Evolutionary conservation across 2,797 vertebrate species (phyloP).

Genomic region (Hypotaenidia okinawae): DNA sequence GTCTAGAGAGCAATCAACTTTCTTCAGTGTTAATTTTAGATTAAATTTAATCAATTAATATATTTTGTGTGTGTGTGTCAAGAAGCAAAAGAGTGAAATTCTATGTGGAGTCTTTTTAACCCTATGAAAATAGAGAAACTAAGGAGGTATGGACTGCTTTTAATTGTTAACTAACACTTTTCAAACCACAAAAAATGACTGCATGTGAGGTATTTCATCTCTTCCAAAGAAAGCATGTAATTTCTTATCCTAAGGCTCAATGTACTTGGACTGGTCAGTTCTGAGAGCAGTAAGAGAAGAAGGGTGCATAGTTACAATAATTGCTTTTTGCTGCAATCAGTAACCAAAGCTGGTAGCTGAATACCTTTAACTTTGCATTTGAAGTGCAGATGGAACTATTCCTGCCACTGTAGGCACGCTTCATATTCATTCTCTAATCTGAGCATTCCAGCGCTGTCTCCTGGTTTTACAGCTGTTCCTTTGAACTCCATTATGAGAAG

Average conservation of each 20-base stretch:
- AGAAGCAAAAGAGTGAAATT: not conserved
- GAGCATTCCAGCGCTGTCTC: not conserved
- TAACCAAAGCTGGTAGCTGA: not conserved
- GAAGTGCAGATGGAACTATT: not conserved
- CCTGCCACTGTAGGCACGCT: not conserved
- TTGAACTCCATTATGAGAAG: not conserved
- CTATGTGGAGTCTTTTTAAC: not conserved
- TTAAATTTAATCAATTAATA: slow-evolving; percentile 42
- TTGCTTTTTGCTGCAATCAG: not conserved
- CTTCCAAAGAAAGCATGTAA: not conserved
- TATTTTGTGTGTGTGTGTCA: not conserved
- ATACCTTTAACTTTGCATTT: not conserved
- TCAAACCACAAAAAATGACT: not conserved
- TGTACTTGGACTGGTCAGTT: not conserved
- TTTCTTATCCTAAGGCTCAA: not conserved
- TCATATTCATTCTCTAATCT: not conserved
- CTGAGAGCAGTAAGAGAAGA: not conserved
- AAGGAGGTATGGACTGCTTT: not conserved
- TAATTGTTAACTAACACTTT: not conserved
- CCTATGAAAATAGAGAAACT: not conserved
- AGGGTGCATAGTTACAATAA: not conserved
- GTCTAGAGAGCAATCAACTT: slow-evolving; percentile 3
- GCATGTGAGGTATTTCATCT: not conserved
- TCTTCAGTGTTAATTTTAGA: slow-evolving; percentile 21
- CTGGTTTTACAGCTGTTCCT: not conserved